Percentiles rank a stretch among this genome's conserved stretches.
These are phyloP conservation scores for Acrocyrtus sp. DNA, from an alignment of 2,888 invertebrate genomes.

Conservation along the genomic window DNA sequence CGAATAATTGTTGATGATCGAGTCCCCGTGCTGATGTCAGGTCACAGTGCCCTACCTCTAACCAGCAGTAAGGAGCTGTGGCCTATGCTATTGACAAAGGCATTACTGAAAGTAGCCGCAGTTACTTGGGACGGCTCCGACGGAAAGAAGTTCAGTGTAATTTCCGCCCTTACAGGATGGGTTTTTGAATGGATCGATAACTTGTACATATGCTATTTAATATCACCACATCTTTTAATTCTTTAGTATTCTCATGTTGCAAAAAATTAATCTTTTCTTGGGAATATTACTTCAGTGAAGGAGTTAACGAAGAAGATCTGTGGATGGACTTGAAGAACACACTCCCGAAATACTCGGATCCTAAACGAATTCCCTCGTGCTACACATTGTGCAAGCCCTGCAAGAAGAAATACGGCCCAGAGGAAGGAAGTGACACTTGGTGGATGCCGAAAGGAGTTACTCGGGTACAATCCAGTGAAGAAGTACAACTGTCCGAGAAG, in stretches of 20 bases:
- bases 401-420: neutral
- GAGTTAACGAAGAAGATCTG: conserved; percentile 25
- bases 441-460: conserved; percentile 34
- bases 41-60: conserved; percentile 39
- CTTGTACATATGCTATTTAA: conserved; percentile 15
- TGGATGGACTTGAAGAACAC: conserved; percentile 48
- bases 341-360: conserved; percentile 45
- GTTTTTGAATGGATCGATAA: conserved; percentile 47
- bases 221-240: neutral
- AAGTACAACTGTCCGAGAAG: conserved; percentile 5
- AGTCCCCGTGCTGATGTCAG: conserved; percentile 42
- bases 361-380: conserved; percentile 22
- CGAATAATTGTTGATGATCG: conserved; percentile 53
- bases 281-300: conserved; percentile 13
- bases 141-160: conserved; percentile 40
- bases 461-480: neutral
- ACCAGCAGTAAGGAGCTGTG: conserved; percentile 47
- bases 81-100: conserved; percentile 53
- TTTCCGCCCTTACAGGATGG: conserved; percentile 53
- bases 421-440: conserved; percentile 17
- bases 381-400: conserved; percentile 3
- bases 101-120: conserved; percentile 47
- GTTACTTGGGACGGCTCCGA: conserved; percentile 21
- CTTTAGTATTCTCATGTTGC: neutral
- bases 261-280: neutral